Base-by-base conservation (phyloP, 2,797 vertebrate genomes). In the Gadopsis bispinosus region DNA sequence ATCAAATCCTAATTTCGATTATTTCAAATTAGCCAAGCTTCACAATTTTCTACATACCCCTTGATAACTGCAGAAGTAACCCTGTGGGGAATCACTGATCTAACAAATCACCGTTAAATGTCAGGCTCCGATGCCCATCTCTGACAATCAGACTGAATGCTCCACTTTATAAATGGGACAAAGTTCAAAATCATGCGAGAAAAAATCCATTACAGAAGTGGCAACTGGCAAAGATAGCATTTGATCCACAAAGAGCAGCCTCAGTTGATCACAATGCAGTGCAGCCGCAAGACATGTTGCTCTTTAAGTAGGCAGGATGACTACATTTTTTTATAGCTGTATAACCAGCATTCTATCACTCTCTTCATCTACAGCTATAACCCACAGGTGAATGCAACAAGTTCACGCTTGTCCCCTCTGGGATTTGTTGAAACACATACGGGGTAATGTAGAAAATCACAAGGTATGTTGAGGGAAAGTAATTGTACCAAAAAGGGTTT, bases 391-490 rank as follows among this genome's bases (percentile, higher is more conserved):
- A 91, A 69, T 17, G 71, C 83, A 86, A 88, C 91, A 89, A 83
- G 91, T 91, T 91, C 66, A 60, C 53, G 54, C 91, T 85, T 64
- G 90, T 60, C 83, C 31, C 31, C 53, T 62, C 48, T 26, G 81
- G 79, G 90, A 91, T 84, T 70, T 91, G 91, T 91, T 83, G 61
- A 89, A 90, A 89, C 87, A 83, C 87, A 91, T 89, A 85, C 72
- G 54, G 60, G 13, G 50, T 62, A 68, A 83, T 69, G 80, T 20
- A 59, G 66, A 72, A 86, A 76, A 75, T 77, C 68, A 76, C 1
- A 4, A 56, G 79, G 47, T 47, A 73, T 20, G 69, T 45, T 43
- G 10, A 45, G n/a, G 33, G 10, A 69, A 72, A 29, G 62, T 4
- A 35, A 67, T 50, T 68, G 59, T 19, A n/a, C 4, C 4, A 14